Conservation (phyloP, 2,888 invertebrate genomes). For the Sinodicranocentrus sp. region DNA sequence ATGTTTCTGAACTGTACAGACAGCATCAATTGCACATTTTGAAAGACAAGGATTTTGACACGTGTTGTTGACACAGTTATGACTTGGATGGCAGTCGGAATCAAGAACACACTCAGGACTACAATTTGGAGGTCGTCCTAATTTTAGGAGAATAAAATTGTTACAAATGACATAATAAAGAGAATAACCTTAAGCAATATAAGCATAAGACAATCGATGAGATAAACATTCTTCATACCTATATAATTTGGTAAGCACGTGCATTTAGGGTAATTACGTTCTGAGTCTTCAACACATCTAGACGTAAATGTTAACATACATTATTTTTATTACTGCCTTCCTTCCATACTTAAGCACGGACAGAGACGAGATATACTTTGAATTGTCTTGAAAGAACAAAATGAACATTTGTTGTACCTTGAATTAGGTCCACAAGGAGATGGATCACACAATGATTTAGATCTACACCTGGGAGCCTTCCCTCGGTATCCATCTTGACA, state of each 20-base stretch:
- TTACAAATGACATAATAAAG: too few relatives aligned
- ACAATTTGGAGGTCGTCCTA: conserved; percentile 63
- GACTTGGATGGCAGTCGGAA: conserved; percentile 53
- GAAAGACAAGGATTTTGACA: conserved; percentile 63
- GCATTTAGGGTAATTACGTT: conserved; percentile 56
- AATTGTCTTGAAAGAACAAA: too few relatives aligned
- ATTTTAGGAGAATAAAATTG: neutral
- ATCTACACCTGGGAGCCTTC: conserved; percentile 52
- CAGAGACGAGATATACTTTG: too few relatives aligned
- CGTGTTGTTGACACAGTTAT: conserved; percentile 45
- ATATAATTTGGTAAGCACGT: conserved; percentile 49
- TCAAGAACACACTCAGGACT: conserved; percentile 62
- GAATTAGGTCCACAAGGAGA: conserved; percentile 59
- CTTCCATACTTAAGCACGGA: too few relatives aligned
- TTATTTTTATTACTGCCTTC: too few relatives aligned
- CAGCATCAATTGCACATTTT: conserved; percentile 58
- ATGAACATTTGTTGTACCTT: conserved; percentile 9
- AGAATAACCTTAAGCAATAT: too few relatives aligned
- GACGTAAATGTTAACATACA: too few relatives aligned
- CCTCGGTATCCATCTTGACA: conserved; percentile 57
- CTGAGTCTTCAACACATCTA: conserved; percentile 39
- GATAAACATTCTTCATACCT: conserved; percentile 21
- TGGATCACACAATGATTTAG: conserved; percentile 47
- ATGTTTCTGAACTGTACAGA: conserved; percentile 56
- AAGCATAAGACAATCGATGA: neutral